Evolutionary conservation across 2,888 invertebrate genomes (phyloP).

Genomic region (Xestoiulus laeticollis): DNA sequence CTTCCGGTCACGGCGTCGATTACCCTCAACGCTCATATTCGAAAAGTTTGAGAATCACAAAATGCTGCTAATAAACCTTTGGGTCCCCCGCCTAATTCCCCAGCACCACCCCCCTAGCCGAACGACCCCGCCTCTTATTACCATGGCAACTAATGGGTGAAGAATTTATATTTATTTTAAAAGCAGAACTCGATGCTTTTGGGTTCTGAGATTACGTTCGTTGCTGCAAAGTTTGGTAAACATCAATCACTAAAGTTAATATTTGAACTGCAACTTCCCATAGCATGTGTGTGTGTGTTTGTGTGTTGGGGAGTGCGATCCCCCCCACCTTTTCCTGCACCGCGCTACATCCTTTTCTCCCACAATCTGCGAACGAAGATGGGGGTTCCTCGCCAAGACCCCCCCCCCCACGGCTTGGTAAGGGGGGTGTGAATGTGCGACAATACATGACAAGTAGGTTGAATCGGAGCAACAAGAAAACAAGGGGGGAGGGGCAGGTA

Average conservation of each 20-base stretch:
- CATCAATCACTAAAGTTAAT: conserved; percentile 56
- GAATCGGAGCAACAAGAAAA: conserved; percentile 9
- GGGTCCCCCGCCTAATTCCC: neutral
- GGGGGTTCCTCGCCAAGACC: neutral
- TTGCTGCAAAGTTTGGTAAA: conserved; percentile 55
- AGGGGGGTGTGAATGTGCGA: conserved; percentile 13
- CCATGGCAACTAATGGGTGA: conserved; percentile 54
- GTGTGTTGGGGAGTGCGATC: conserved; percentile 18
- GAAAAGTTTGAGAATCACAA: neutral
- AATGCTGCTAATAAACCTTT: conserved; percentile 16
- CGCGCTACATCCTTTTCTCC: neutral
- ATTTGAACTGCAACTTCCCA: conserved; percentile 51
- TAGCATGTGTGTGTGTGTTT: conserved; percentile 26
- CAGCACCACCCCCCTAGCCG: neutral
- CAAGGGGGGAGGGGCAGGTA: neutral
- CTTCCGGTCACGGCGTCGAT: conserved; percentile 17
- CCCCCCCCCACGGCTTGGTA: neutral
- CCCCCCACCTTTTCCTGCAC: neutral
- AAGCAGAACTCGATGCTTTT: conserved; percentile 51
- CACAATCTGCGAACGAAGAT: neutral
- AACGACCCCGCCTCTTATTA: neutral
- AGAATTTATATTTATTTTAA: conserved; percentile 54
- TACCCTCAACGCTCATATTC: neutral
- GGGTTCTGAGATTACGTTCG: conserved; percentile 52
- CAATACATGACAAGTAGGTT: neutral